phyloP scores from a whole-genome alignment of 2,797 vertebrate genomes.

The Naso thynnoides region DNA sequence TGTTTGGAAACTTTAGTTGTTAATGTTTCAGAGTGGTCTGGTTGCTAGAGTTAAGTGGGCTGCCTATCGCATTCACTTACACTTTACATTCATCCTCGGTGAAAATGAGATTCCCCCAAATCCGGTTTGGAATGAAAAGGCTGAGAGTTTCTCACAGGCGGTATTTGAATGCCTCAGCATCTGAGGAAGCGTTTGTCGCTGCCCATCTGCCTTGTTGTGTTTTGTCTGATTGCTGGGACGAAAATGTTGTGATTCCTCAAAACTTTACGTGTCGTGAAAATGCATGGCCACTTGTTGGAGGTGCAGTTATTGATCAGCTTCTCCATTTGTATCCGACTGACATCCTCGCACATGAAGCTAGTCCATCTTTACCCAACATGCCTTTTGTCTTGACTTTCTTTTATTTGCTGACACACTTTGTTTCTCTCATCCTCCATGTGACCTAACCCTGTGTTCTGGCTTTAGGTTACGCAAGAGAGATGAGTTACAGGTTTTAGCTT shows the following conservation, averaged over 20 bases:
- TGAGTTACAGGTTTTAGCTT: constrained; percentile 54
- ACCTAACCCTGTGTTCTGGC: constrained; percentile 72
- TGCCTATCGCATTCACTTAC: background rate
- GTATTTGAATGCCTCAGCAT: constrained; percentile 40
- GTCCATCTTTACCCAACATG: constrained; percentile 36
- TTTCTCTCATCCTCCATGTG: constrained; percentile 68
- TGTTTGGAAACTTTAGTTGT: background rate
- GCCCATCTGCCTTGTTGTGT: constrained; percentile 18
- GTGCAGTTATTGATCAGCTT: constrained; percentile 15
- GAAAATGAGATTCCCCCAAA: background rate
- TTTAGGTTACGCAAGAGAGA: constrained; percentile 67
- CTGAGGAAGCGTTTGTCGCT: constrained; percentile 20
- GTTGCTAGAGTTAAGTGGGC: background rate
- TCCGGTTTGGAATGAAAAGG: constrained; percentile 4
- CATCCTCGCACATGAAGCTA: constrained; percentile 38
- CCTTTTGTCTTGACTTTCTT: constrained; percentile 52
- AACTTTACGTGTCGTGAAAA: constrained; percentile 10
- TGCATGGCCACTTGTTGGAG: constrained; percentile 36
- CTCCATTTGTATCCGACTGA: constrained; percentile 24
- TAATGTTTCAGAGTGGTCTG: background rate
- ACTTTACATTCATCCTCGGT: background rate
- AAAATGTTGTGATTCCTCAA: constrained; percentile 27
- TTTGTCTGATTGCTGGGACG: constrained; percentile 32
- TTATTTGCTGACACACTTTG: constrained; percentile 38
- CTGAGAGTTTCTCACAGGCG: background rate